Evolutionary conservation across 2,888 invertebrate species (phyloP).

Genomic region (Rotaria socialis): DNA sequence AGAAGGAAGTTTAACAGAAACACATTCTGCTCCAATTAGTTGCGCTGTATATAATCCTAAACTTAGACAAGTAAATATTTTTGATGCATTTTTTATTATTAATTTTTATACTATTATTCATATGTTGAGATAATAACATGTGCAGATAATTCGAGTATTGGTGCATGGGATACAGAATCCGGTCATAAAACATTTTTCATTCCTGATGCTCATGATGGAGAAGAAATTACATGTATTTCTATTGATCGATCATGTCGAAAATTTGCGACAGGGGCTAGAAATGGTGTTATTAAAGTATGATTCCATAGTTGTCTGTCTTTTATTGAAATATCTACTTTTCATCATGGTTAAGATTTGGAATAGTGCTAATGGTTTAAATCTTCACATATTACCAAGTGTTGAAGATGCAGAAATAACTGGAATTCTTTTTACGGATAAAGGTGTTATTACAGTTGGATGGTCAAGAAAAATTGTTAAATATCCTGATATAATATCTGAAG

Average conservation of each 20-base stretch:
- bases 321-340: neutral
- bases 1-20: conserved; percentile 49
- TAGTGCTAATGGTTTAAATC: conserved; percentile 58
- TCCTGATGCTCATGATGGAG: conserved; percentile 56
- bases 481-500: conserved; percentile 56
- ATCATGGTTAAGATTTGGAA: conserved; percentile 55
- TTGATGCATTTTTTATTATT: neutral
- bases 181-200: conserved; percentile 61
- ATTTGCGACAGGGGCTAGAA: conserved; percentile 56
- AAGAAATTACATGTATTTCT: conserved; percentile 57
- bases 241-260: conserved; percentile 54
- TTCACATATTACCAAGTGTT: conserved; percentile 57
- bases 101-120: neutral
- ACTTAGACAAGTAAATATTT: conserved; percentile 54
- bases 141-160: conserved; percentile 78
- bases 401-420: conserved; percentile 58
- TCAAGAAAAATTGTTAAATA: conserved; percentile 54
- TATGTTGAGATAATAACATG: conserved; percentile 79
- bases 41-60: conserved; percentile 57
- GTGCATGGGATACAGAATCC: conserved; percentile 77
- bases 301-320: neutral
- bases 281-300: conserved; percentile 58
- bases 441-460: conserved; percentile 58
- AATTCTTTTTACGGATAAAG: conserved; percentile 54
- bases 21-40: conserved; percentile 55